Conservation (phyloP, 2,113 vertebrate genomes). For the Ceyx melanurus region DNA sequence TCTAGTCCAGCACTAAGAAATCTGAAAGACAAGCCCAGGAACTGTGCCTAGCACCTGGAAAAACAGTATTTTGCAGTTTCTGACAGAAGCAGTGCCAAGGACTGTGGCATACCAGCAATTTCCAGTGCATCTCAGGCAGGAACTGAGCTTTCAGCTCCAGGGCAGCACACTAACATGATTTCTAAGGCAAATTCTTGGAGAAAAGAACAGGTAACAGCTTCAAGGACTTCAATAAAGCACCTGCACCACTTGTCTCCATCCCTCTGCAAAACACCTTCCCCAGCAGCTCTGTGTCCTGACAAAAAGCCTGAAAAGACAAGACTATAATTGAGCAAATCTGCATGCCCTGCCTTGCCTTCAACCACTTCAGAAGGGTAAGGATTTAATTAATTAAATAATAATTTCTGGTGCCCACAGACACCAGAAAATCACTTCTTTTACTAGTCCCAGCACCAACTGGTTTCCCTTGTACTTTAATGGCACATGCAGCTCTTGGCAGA, state of each 20-base stretch:
- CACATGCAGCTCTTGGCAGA: neutral
- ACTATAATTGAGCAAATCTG: neutral
- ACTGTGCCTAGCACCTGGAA: slow-evolving; percentile 9
- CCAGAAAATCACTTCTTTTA: neutral
- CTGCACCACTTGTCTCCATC: neutral
- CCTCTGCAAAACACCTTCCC: neutral
- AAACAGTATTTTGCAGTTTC: neutral
- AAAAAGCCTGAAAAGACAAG: neutral
- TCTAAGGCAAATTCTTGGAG: neutral
- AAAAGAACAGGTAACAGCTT: neutral
- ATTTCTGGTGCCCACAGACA: neutral
- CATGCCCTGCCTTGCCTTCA: neutral
- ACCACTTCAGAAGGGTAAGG: neutral
- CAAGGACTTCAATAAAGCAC: neutral
- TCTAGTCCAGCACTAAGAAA: neutral
- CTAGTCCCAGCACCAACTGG: neutral
- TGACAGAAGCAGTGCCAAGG: neutral
- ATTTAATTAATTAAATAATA: neutral
- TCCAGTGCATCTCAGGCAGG: neutral
- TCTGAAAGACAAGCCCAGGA: neutral
- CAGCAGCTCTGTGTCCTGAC: neutral
- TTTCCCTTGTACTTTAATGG: neutral
- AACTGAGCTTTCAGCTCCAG: neutral
- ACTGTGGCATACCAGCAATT: neutral
- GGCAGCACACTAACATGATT: neutral